A percentile compares a stretch with the other conserved stretches of the same genome.
phyloP scores from a whole-genome alignment of 2,888 invertebrate species.

The Hecatera dysodea region DNA sequence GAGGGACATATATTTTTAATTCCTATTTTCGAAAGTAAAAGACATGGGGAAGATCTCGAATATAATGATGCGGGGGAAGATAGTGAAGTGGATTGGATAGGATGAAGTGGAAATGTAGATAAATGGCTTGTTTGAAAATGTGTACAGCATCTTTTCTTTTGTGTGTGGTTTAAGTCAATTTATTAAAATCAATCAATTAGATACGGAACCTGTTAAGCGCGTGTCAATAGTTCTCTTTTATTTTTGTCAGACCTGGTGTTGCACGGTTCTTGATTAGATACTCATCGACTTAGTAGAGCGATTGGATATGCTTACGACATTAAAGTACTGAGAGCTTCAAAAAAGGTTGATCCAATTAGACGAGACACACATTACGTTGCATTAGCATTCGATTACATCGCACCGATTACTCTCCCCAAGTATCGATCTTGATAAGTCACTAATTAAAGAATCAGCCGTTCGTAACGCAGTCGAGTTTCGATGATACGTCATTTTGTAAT shows the following conservation, averaged over 20 bases:
- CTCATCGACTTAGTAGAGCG: conserved; percentile 8
- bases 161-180: background rate
- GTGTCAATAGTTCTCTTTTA: background rate
- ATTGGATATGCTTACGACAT: conserved; percentile 41
- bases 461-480: conserved; percentile 67
- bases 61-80: conserved; percentile 54
- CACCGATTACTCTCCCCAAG: conserved; percentile 78
- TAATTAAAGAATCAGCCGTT: conserved; percentile 83
- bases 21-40: conserved; percentile 72
- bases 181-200: background rate
- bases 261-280: conserved; percentile 1
- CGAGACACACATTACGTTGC: conserved; percentile 74
- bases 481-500: conserved; percentile 84
- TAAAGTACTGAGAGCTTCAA: conserved; percentile 44
- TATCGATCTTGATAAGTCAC: conserved; percentile 84
- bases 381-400: conserved; percentile 81
- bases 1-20: conserved; percentile 77
- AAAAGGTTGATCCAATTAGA: conserved; percentile 72
- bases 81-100: conserved; percentile 35
- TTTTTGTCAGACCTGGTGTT: background rate
- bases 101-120: conserved; percentile 5
- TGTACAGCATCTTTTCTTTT: background rate
- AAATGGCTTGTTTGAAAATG: conserved; percentile 11
- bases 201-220: conserved; percentile 8
- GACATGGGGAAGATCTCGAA: conserved; percentile 51